A percentile compares a stretch with the other conserved stretches of the same genome.
Conservation (phyloP, 2,113 vertebrate species). For the Thunnus thynnus region DNA sequence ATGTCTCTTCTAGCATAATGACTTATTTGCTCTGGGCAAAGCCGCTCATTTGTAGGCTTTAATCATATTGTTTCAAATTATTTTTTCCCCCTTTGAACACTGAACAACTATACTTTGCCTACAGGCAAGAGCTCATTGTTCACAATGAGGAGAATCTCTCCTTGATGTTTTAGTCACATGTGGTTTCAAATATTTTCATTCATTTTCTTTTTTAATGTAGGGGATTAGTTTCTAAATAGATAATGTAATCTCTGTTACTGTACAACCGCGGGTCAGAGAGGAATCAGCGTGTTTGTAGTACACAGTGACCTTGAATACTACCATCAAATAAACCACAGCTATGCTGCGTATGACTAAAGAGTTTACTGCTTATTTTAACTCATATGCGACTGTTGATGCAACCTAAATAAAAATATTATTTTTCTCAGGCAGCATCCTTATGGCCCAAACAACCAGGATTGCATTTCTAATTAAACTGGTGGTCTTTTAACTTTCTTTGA, state of each 20-base stretch:
- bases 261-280: neutral
- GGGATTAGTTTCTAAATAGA: neutral
- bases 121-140: neutral
- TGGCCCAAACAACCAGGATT: conserved; percentile 1
- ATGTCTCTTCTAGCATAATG: neutral
- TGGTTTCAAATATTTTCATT: neutral
- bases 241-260: conserved; percentile 7
- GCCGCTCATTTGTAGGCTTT: neutral
- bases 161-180: neutral
- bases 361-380: conserved; percentile 13
- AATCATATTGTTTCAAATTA: neutral
- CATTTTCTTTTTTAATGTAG: neutral
- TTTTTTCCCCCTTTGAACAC: neutral
- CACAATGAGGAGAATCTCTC: neutral
- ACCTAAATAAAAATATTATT: conserved; percentile 11
- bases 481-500: conserved; percentile 51
- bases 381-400: neutral
- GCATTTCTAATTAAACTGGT: conserved; percentile 47
- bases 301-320: conserved; percentile 36
- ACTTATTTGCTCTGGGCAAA: neutral
- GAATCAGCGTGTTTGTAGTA: neutral
- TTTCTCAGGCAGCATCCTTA: conserved; percentile 19
- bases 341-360: neutral
- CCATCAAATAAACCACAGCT: neutral
- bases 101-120: neutral